Evolutionary conservation across 1,140 invertebrate species (phyloP).

Genomic region (Choristoneura fumiferana): DNA sequence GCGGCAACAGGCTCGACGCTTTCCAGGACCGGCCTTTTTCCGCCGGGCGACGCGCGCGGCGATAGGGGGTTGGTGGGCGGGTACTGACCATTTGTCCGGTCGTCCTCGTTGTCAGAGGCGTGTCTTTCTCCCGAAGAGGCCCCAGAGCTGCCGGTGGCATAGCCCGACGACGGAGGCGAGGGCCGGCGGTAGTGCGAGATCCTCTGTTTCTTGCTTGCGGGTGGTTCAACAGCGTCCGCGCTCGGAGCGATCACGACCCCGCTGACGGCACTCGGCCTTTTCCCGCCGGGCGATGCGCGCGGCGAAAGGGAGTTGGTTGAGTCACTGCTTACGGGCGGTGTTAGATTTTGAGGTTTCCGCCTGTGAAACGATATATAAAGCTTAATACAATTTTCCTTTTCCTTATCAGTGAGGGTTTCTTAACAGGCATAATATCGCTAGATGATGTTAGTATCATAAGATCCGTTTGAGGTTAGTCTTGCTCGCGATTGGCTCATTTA

Average conservation of each 20-base stretch:
- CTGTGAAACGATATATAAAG: constrained; percentile 64
- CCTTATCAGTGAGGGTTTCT: no score
- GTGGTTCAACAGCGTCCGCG: constrained; percentile 70
- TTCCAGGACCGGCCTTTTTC: constrained; percentile 76
- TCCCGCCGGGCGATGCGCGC: constrained; percentile 77
- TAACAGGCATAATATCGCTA: no score
- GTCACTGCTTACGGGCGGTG: constrained; percentile 90
- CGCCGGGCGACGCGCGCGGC: constrained; percentile 70
- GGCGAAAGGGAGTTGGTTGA: constrained; percentile 79
- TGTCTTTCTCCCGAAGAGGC: constrained; percentile 40
- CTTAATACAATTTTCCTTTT: no score
- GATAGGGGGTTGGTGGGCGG: constrained; percentile 57
- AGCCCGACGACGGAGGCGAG: constrained; percentile 66
- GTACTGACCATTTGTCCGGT: neutral
- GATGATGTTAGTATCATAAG: no score
- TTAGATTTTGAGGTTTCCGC: constrained; percentile 92
- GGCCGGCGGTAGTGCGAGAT: constrained; percentile 88
- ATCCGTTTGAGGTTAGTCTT: no score
- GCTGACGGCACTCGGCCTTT: constrained; percentile 78
- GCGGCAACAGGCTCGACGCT: constrained; percentile 81
- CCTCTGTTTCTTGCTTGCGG: constrained; percentile 87
- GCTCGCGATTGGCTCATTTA: no score
- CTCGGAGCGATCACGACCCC: constrained; percentile 82
- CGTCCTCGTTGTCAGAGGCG: constrained; percentile 33
- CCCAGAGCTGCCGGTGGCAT: constrained; percentile 50